A percentile compares a stretch with the other conserved stretches of the same genome.
phyloP scores from a whole-genome alignment of 2,113 vertebrate species.

The Plecturocebus donacophilus region DNA sequence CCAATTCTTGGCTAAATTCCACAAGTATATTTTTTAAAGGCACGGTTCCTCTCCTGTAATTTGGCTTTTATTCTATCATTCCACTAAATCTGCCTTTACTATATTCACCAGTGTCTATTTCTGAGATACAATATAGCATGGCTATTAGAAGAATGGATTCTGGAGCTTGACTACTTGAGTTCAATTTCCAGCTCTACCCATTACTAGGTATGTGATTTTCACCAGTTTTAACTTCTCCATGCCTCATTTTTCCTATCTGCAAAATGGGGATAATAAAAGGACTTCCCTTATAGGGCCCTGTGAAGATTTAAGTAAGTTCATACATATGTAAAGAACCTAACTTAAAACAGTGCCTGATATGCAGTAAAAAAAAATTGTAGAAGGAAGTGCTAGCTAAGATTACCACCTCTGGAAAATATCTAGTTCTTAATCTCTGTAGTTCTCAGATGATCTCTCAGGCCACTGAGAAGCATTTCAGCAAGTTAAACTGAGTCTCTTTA shows the following conservation, averaged over 20 bases:
- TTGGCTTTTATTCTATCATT: not conserved
- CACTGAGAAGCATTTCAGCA: not conserved
- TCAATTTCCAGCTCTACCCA: not conserved
- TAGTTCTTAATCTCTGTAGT: not conserved
- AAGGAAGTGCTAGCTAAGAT: not conserved
- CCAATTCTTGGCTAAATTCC: slow-evolving; percentile 9
- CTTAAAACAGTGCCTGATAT: not conserved
- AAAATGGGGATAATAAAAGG: not conserved
- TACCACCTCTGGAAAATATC: not conserved
- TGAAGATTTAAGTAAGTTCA: not conserved
- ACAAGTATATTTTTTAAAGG: not conserved
- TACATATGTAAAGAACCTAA: not conserved
- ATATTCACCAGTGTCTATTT: not conserved
- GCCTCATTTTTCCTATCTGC: not conserved
- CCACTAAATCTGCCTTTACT: not conserved
- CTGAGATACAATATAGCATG: not conserved
- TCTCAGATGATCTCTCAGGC: not conserved
- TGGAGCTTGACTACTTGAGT: not conserved
- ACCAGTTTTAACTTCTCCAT: not conserved
- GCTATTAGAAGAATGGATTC: not conserved
- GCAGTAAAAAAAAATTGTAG: not conserved
- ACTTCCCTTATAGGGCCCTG: not conserved
- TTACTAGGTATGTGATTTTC: not conserved
- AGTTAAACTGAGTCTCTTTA: not conserved
- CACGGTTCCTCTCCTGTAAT: not conserved